Evolutionary conservation across 2,113 vertebrate genomes (phyloP), one percentile per base, ranked within the genome.

Genomic region (Alaudala cheleensis): DNA sequence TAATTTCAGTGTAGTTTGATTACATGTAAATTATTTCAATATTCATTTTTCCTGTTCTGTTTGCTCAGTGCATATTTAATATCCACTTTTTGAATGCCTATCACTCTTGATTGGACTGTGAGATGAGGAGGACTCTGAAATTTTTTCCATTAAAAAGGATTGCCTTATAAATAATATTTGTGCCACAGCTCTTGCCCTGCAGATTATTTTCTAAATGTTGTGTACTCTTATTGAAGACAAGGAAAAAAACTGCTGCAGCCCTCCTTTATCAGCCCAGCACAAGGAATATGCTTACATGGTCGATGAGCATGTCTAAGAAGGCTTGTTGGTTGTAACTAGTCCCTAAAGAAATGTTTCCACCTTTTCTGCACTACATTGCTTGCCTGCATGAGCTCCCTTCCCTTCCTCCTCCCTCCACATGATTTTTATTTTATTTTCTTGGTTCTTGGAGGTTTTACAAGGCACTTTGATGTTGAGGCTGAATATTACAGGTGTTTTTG

Each of bases 251-350:
- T 79, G 69, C 94, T 92, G 93, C 96, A 92, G 81, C 61, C 71
- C 77, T 95, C 66, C 91, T 97, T 97, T 97, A 97, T 97, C 96
- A 96, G 95, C 85, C 88, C 76, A 79, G 90, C 96, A 96, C 96
- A 96, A 96, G 96, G 96, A 97, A 97, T 97, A 97, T 94, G 92
- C 95, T 97, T 97, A 97, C 96, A 97, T 96, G 95, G 97, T 95
- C 61, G 82, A 92, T 97, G 92, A 96, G 97, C 96, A 97, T 97
- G 96, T 97, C 97, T 97, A 97, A 97, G 96, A 97, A 92, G 94
- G 92, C 92, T 95, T 96, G 95, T 95, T 96, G 94, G 88, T 97
- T 95, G 94, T 95, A 96, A 93, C 92, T 95, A 90, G 93, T 96
- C 94, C 96, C 94, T 95, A 79, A 96, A 96, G 95, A 96, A 96